Evolutionary conservation across 2,888 invertebrate species (phyloP), one percentile per base, ranked within the genome.

Genomic region (Philereme transversata): DNA sequence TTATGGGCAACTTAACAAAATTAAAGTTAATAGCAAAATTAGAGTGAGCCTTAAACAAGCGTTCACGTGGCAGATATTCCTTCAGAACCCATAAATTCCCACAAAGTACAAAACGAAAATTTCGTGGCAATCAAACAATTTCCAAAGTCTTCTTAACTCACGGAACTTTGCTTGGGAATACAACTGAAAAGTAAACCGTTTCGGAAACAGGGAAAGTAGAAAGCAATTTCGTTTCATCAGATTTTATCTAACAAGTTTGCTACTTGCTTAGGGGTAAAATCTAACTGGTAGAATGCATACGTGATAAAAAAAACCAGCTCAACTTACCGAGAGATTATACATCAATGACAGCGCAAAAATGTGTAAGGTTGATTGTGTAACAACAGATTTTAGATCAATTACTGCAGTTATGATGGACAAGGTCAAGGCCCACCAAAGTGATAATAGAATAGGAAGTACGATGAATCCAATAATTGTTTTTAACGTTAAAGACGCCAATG

Each of bases 51-150:
- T 67, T 66, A 64, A 54, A 61, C 60, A 67, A 65, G 49, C 63
- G 56, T 67, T 58, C 57, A 64, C 51, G 62, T 65, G 10, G 53
- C 55, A 62, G 45, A 56, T 53, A 60, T 50, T 55, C 54, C 58
- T 52, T 41, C 58, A 51, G 47, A 57, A 36, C 48, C 60, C 47
- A 59, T 56, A 61, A 62, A 64, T 65, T 62, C 68, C 65, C 64
- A 64, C 60, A 59, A 66, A 65, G 64, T 62, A 57, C 50, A 68
- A 61, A 64, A 60, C 57, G 64, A 68, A 75, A 75, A 72, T 73
- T 73, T 68, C 67, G 62, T 62, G 69, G 71, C 74, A 76, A 76
- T 75, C 73, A 72, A 78, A 78, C 73, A 75, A 72, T 55, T 67
- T 46, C 64, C 67, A 51, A 77, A 77, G 72, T 72, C 65, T 71